phyloP scores from a whole-genome alignment of 2,797 vertebrate genomes.

The Aotus griseimembra region DNA sequence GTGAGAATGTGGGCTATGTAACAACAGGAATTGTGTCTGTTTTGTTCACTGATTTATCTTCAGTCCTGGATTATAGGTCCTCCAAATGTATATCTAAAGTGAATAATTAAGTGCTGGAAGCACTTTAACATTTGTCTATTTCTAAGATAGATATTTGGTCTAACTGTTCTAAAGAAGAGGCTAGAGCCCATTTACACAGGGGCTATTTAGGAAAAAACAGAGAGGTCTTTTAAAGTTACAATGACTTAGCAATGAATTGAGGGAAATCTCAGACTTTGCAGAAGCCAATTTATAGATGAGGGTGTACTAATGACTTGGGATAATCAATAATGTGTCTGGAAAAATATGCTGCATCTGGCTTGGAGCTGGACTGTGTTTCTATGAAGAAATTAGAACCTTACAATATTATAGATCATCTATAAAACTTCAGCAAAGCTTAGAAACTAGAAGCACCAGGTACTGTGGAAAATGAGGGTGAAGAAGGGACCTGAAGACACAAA shows the following conservation, averaged over 20 bases:
- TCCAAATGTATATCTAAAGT: not conserved
- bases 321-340: not conserved
- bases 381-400: conserved; percentile 17
- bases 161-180: conserved; percentile 28
- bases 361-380: not conserved
- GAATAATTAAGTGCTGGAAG: not conserved
- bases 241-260: not conserved
- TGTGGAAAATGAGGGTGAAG: not conserved
- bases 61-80: not conserved
- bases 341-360: not conserved
- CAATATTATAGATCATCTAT: not conserved
- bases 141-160: not conserved
- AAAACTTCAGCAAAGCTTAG: conserved; percentile 1
- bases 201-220: not conserved
- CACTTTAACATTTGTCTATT: not conserved
- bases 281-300: not conserved
- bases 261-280: not conserved
- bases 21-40: not conserved
- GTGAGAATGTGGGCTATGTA: not conserved
- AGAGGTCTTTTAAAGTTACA: not conserved
- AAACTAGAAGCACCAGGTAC: conserved; percentile 5
- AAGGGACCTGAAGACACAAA: not conserved
- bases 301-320: not conserved
- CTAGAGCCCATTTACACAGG: not conserved
- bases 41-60: not conserved